Conservation (phyloP, 2,113 vertebrate species). For the Trogon melanurus region DNA sequence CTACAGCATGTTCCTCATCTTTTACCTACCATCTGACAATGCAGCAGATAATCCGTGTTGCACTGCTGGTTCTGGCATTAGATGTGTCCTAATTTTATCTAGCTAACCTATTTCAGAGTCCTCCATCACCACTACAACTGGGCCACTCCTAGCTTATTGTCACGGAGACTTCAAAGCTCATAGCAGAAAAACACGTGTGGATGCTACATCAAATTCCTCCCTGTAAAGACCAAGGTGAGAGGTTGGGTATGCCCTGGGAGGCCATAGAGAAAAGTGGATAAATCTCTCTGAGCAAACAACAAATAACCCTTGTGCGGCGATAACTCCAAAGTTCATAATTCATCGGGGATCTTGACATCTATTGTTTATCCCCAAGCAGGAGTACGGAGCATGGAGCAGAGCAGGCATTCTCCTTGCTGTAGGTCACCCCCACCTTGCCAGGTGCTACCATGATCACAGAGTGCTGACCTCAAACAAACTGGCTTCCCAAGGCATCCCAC, state of each 20-base stretch:
- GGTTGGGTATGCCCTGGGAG: not conserved
- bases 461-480: not conserved
- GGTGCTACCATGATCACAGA: not conserved
- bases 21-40: conserved; percentile 19
- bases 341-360: conserved; percentile 31
- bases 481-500: not conserved
- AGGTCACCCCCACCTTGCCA: not conserved
- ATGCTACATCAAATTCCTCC: not conserved
- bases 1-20: not conserved
- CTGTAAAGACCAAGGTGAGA: not conserved
- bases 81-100: not conserved
- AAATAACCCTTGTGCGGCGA: not conserved
- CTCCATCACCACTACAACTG: not conserved
- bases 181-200: not conserved
- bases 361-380: conserved; percentile 38
- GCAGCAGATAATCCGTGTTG: not conserved
- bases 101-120: not conserved
- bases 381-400: conserved; percentile 4
- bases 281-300: not conserved
- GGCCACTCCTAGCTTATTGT: not conserved
- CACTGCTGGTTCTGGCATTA: not conserved
- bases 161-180: not conserved
- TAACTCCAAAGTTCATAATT: conserved; percentile 8
- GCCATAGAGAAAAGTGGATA: not conserved
- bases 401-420: conserved; percentile 11